phyloP scores from a whole-genome alignment of 1,140 invertebrate species.

The Drosophila nebulosa region DNA sequence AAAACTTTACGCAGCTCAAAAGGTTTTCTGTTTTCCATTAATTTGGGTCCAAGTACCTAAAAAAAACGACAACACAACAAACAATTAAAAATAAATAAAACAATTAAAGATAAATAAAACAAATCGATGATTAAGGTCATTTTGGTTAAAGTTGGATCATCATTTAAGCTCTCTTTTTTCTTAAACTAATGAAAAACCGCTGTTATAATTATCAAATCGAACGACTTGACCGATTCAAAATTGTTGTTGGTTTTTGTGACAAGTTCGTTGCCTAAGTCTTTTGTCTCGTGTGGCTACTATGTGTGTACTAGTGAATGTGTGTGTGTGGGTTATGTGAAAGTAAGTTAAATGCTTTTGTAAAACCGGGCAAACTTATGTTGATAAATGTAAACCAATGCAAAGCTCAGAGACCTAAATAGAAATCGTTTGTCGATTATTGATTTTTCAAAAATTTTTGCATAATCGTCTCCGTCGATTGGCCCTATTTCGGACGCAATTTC shows the following conservation, averaged over 20 bases:
- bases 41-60: slow-evolving; percentile 88
- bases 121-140: not conserved
- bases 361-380: slow-evolving; percentile 14
- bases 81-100: slow-evolving; percentile 1
- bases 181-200: slow-evolving; percentile 10
- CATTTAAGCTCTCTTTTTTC: not conserved
- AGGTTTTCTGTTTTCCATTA: slow-evolving; percentile 95
- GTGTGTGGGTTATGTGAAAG: slow-evolving; percentile 61
- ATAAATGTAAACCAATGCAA: slow-evolving; percentile 68
- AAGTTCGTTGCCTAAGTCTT: slow-evolving; percentile 77
- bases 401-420: slow-evolving; percentile 70
- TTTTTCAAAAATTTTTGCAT: slow-evolving; percentile 36
- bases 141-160: not conserved
- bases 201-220: slow-evolving; percentile 72
- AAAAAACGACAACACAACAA: slow-evolving; percentile 38
- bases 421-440: slow-evolving; percentile 54
- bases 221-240: slow-evolving; percentile 33
- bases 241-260: slow-evolving; percentile 60
- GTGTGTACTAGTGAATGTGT: not conserved
- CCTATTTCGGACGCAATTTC: slow-evolving; percentile 29
- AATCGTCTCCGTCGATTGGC: slow-evolving; percentile 32
- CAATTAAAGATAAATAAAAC: slow-evolving; percentile 5
- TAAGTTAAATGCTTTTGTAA: slow-evolving; percentile 68
- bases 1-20: slow-evolving; percentile 90
- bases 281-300: slow-evolving; percentile 39